Conservation (phyloP, 2,888 invertebrate species). For the Brachypterus glaber region DNA sequence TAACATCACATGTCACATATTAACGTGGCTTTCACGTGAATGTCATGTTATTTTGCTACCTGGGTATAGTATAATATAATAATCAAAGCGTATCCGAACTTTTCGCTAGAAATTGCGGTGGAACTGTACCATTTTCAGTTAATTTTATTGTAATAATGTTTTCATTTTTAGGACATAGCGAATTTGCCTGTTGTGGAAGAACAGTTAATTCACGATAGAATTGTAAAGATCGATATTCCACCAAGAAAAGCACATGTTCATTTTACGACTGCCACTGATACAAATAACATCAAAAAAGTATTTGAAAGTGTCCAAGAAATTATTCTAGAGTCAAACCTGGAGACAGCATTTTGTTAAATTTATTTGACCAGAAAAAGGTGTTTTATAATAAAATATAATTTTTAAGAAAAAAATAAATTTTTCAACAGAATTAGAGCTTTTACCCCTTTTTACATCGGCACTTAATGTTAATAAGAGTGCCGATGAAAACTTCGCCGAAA, state of each 20-base stretch:
- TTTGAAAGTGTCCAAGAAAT: conserved; percentile 58
- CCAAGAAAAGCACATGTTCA: conserved; percentile 60
- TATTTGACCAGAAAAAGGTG: too few species aligned
- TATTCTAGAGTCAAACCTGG: too few species aligned
- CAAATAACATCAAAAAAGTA: conserved; percentile 60
- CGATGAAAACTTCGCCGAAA: too few species aligned
- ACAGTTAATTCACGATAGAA: conserved; percentile 33
- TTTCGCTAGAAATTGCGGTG: background rate
- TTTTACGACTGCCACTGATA: conserved; percentile 67
- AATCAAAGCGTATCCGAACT: conserved; percentile 6
- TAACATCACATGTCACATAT: too few species aligned
- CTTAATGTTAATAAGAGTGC: too few species aligned
- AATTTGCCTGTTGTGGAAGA: conserved; percentile 40
- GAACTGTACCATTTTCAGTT: background rate
- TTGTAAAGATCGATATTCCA: conserved; percentile 38
- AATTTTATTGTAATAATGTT: background rate
- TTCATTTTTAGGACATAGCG: conserved; percentile 45
- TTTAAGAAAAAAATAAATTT: too few species aligned
- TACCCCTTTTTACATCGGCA: too few species aligned
- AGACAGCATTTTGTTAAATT: too few species aligned
- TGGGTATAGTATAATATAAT: conserved; percentile 8
- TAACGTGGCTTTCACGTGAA: too few species aligned
- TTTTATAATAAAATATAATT: too few species aligned
- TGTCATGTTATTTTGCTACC: too few species aligned
- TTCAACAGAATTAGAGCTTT: too few species aligned